Base-by-base conservation (phyloP, 2,888 invertebrate species). In the Mantis religiosa region DNA sequence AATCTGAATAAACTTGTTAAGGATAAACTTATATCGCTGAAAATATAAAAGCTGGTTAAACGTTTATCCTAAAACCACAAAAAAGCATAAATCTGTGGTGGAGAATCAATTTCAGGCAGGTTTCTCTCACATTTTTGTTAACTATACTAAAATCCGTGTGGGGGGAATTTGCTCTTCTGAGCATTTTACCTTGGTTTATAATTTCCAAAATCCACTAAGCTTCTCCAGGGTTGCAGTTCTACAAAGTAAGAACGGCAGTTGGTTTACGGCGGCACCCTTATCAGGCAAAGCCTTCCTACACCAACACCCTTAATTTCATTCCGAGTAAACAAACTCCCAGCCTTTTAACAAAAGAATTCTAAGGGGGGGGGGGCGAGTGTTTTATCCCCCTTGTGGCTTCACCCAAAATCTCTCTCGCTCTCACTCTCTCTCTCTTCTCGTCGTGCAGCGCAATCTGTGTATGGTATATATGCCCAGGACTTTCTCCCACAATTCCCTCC, bases 401-500 rank as follows among this genome's bases (percentile, higher is more conserved):
- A 86, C 71, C 28, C 86, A 81, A 82, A 81, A 30, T 84, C 84
- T 85, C 85, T 85, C 84, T 28, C 84, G 25, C 84, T 28, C 84
- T 28, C 83, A 83, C 83, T 28, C 83, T 28, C 27, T 14, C 84
- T 41, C 41, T 27, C n/a, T n/a, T n/a, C 47, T 28, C 85, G 25
- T 30, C 28, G 30, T 84, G 84, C 84, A 82, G 87, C n/a, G 34
- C 87, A 30, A 87, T 87, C 54, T 87, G 82, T 28, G 54, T 71
- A 71, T 71, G 54, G 54, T 71, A 71, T 71, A 71, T 71, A 71
- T 71, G 54, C 20, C 54, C 54, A 71, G 54, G 54, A 71, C 82
- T 34, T 87, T 87, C 87, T 71, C 87, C 87, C 87, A 87, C 87
- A 87, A 87, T 87, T 87, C 89, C 85, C 89, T 84, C 54, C 84